Base-by-base conservation (phyloP, 2,888 invertebrate species). In the Lottia gigantea region DNA sequence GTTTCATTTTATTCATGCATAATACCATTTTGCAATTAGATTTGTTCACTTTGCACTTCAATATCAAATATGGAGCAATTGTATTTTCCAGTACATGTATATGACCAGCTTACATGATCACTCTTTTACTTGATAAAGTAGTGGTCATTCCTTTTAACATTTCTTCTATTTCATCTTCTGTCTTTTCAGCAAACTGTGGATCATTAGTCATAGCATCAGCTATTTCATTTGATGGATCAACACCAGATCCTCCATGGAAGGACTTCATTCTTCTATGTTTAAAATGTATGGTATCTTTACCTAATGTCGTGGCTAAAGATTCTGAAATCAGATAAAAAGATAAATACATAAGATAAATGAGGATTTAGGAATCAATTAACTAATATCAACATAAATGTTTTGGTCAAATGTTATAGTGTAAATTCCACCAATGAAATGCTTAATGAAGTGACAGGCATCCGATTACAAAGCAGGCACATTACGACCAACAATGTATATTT, bases 71-170 rank as follows among this genome's bases (percentile, higher is more conserved):
- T n/a, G n/a, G n/a, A 8, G 7, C 7, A 40, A 31, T 31, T 31
- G 31, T 31, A 31, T 31, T 31, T 31, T 6, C 2, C 6, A n/a
- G n/a, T n/a, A n/a, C n/a, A n/a, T n/a, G n/a, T n/a, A n/a, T n/a
- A n/a, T n/a, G n/a, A n/a, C n/a, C n/a, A 19, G 61, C 74, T 65
- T 73, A 84, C 84, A 72, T 83, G 23, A 84, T 78, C 62, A 73
- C 75, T 46, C 78, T 73, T 67, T 83, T 82, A 64, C 74, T 75
- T 11, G 80, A 71, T 64, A 84, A 66, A 19, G 78, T 79, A 31
- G 81, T 76, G 11, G 81, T 79, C 77, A 83, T 82, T 26, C 73
- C 80, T 40, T 81, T 76, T 15, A 85, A 68, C 12, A 75, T 66
- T 26, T 70, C 73, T 67, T 75, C 80, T 8, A 80, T 74, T 66